Percentiles rank a stretch among this genome's conserved stretches.
phyloP scores from a whole-genome alignment of 1,140 invertebrate species.

The Lutraria rhynchaena region DNA sequence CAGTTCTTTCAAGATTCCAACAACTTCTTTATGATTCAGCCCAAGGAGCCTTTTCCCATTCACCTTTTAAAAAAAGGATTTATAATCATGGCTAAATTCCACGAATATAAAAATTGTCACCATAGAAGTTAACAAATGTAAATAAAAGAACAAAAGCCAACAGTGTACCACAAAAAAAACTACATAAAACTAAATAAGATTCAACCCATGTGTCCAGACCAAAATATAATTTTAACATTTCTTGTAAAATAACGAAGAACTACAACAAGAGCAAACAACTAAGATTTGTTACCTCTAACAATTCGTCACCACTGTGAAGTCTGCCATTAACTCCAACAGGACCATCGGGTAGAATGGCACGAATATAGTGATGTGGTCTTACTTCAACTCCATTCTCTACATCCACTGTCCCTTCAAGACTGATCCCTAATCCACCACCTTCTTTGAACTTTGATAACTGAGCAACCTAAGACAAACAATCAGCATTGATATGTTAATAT shows the following conservation, averaged over 20 bases:
- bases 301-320: constrained; percentile 93
- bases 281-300: constrained; percentile 87
- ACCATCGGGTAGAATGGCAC: constrained; percentile 94
- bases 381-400: constrained; percentile 90
- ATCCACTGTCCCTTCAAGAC: constrained; percentile 94
- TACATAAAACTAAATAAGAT: no score
- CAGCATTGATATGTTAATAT: no score
- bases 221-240: no score
- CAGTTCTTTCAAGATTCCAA: constrained; percentile 96
- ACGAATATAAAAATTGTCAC: no score
- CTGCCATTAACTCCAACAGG: constrained; percentile 94
- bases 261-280: not conserved
- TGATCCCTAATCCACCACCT: constrained; percentile 96
- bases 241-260: no score
- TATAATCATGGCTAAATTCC: no score
- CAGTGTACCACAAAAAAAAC: no score
- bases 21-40: constrained; percentile 97
- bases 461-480: constrained; percentile 85
- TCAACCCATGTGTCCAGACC: no score
- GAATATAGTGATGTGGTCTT: constrained; percentile 85
- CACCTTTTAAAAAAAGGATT: no score
- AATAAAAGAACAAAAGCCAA: no score
- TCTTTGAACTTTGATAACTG: constrained; percentile 93
- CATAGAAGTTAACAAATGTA: no score
- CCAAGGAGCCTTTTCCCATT: constrained; percentile 97